phyloP scores from a whole-genome alignment of 1,140 invertebrate genomes.

The Dryas iulia region DNA sequence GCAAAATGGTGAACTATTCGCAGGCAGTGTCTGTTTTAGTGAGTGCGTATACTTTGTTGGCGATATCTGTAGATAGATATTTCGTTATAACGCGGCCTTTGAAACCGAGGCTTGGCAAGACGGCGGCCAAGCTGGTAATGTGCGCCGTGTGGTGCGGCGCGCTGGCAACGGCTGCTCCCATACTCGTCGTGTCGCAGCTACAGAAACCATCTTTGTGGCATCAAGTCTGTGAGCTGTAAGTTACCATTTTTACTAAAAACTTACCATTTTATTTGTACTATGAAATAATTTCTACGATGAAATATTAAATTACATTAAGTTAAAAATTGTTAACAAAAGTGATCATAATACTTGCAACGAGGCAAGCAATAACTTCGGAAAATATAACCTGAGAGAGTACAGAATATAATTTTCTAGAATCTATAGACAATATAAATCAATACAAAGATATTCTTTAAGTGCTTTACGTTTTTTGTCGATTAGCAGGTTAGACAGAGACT shows the following conservation, averaged over 20 bases:
- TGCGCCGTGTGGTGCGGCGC: constrained; percentile 89
- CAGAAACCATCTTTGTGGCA: constrained; percentile 82
- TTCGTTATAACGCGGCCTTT: constrained; percentile 94
- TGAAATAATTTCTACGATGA: too few species aligned
- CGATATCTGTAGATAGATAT: constrained; percentile 92
- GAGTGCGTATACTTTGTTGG: constrained; percentile 91
- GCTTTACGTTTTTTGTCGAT: too few species aligned
- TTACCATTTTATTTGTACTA: too few species aligned
- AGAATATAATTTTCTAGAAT: too few species aligned
- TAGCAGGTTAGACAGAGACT: too few species aligned
- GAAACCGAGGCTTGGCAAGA: constrained; percentile 87
- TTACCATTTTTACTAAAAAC: too few species aligned
- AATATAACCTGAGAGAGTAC: too few species aligned
- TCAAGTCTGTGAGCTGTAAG: constrained; percentile 83
- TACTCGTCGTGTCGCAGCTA: constrained; percentile 85
- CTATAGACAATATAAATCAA: too few species aligned
- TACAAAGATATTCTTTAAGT: too few species aligned
- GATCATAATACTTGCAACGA: too few species aligned
- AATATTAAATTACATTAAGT: not conserved
- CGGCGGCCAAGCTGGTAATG: constrained; percentile 86
- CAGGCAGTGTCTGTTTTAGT: constrained; percentile 91
- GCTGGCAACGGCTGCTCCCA: constrained; percentile 89
- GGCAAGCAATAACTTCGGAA: too few species aligned
- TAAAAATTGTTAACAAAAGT: not conserved
- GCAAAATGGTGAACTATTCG: constrained; percentile 88